These are phyloP conservation scores for Brachionus koreanus DNA, from an alignment of 1,140 invertebrate species.

Conservation along the genomic window DNA sequence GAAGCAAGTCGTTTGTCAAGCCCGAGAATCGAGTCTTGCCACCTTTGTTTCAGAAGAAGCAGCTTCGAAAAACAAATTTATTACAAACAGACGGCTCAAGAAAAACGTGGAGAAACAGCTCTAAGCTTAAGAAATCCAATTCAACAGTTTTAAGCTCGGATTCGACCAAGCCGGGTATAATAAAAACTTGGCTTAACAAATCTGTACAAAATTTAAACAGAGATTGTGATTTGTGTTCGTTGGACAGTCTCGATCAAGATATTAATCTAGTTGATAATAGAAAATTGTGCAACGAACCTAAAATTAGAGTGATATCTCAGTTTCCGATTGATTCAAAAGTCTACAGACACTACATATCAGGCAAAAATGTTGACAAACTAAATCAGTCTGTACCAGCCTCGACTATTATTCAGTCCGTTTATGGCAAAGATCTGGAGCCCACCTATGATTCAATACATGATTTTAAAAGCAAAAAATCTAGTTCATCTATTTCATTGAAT, in stretches of 20 bases:
- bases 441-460: constrained; percentile 41
- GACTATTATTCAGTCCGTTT: background rate
- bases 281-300: background rate
- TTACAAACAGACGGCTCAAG: constrained; percentile 14
- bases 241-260: constrained; percentile 6
- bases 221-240: background rate
- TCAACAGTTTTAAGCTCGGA: background rate
- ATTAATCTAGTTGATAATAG: background rate
- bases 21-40: constrained; percentile 31
- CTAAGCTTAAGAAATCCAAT: constrained; percentile 7
- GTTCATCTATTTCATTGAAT: background rate
- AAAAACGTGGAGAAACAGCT: constrained; percentile 13
- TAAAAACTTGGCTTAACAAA: background rate
- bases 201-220: background rate
- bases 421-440: background rate
- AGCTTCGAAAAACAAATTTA: background rate
- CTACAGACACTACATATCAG: constrained; percentile 36
- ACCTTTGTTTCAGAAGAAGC: background rate
- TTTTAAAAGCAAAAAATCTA: background rate
- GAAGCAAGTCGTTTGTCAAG: constrained; percentile 1
- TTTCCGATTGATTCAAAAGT: constrained; percentile 43
- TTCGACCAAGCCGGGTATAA: background rate
- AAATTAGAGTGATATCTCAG: constrained; percentile 3
- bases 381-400: background rate
- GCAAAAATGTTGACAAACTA: constrained; percentile 26